Evolutionary conservation across 2,888 invertebrate species (phyloP), one percentile per base, ranked within the genome.

Genomic region (Clunio marinus): DNA sequence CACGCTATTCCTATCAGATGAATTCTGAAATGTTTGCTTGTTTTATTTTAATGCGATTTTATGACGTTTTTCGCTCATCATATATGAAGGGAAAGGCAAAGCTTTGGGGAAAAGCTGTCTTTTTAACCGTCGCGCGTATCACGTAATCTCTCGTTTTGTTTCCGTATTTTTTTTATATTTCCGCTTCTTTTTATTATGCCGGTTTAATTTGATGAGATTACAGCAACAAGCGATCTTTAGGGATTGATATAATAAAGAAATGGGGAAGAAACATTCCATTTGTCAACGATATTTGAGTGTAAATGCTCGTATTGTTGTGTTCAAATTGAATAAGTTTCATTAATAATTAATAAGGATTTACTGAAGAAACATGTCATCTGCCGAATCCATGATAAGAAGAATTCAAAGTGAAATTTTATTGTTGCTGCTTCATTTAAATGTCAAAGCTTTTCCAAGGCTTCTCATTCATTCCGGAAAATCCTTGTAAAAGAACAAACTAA

Each of bases 191-290:
- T 66, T 55, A 66, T 66, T 46, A 28, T 35, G 46, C 27, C 55
- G 35, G 13, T 66, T 66, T 66, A 66, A 66, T 66, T 66, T 55
- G 66, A 55, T 66, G n/a, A 66, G 51, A 66, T 66, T 66, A 66
- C 66, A 66, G 66, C 66, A 66, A 66, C 66, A 66, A 66, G 66
- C 66, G 17, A 35, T 35, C n/a, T n/a, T 32, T 13, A 32, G 35
- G 35, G 15, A 25, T 41, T 63, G 45, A 41, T 57, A 27, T 57
- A 20, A 57, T 20, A 57, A 57, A n/a, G n/a, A 57, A 51, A 41
- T 41, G 41, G 15, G 41, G 22, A 51, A n/a, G 57, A 27, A 57
- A 57, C 13, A 25, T 13, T 20, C 24, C 27, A 57, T 57, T 57
- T 57, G 57, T 57, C 57, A 57, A 57, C 57, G 25, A 22, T n/a